phyloP scores from a whole-genome alignment of 2,888 invertebrate genomes.

The Proisotoma minuta region DNA sequence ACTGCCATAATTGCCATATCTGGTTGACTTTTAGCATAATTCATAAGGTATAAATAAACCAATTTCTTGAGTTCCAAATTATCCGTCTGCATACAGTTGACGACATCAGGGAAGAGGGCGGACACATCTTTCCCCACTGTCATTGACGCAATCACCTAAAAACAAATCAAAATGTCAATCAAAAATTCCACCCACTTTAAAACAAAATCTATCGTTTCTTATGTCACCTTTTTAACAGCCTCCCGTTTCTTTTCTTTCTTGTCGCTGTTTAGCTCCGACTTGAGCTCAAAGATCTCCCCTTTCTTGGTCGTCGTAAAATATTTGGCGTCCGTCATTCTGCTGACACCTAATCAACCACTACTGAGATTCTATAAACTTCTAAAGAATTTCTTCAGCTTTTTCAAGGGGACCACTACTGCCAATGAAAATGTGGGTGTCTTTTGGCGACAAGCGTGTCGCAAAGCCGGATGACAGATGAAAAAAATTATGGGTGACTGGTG shows the following conservation, averaged over 20 bases:
- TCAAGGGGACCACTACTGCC: no score
- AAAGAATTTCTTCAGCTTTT: no score
- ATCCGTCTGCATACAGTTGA: constrained; percentile 99
- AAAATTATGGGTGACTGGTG: no score
- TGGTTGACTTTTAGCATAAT: constrained; percentile 99
- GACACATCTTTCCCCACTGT: constrained; percentile 99
- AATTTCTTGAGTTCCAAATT: constrained; percentile 97
- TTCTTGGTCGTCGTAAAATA: constrained; percentile 99
- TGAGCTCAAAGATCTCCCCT: constrained; percentile 98
- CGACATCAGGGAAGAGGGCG: constrained; percentile 96
- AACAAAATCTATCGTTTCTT: not conserved
- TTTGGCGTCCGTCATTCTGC: constrained; percentile 96
- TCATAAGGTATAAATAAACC: constrained; percentile 98
- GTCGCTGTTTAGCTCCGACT: constrained; percentile 97
- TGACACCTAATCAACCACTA: no score
- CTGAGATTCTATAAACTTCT: no score
- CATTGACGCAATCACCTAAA: constrained; percentile 97
- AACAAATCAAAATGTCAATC: not conserved
- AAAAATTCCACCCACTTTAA: not conserved
- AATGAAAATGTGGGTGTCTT: no score
- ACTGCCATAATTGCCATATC: constrained; percentile 99
- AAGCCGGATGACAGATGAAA: no score
- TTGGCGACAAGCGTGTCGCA: no score
- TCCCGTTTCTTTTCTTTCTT: constrained; percentile 99
- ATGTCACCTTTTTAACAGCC: constrained; percentile 91